Evolutionary conservation across 2,888 invertebrate species (phyloP), one percentile per base, ranked within the genome.

Genomic region (Eupeodes latifasciatus): DNA sequence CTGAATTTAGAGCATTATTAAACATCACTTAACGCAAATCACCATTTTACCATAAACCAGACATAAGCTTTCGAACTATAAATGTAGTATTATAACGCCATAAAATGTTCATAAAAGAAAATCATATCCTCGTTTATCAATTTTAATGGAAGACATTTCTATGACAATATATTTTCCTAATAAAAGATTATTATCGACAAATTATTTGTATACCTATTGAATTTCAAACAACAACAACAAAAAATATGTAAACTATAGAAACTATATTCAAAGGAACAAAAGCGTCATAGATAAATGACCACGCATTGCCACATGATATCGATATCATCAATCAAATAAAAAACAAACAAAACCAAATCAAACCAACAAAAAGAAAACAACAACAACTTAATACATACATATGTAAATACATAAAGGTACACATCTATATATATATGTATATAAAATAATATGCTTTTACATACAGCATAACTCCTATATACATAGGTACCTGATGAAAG

Each of bases 311-410:
- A 16, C n/a, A 14, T 67, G 51, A 36, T 34, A 67, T 71, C 55
- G 12, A 72, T 81, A 71, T 77, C 81, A 85, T 81, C 81, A 85
- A 85, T 85, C 85, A 85, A 72, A 51, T 53, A 64, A 72, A 57
- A 69, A 40, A 49, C 5, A 49, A 53, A 51, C 1, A 4, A 51
- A 53, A 71, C 6, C 36, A 16, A 69, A 27, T 27, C 27, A 69
- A 40, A 49, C 5, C 49, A 53, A 51, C 1, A 4, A 51, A 53
- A 71, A 7, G n/a, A 16, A 69, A 44, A 40, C 16, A 27, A 49
- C 47, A 64, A 47, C 47, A 34, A 7, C 44, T 19, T 10, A 16
- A 57, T 4, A 53, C 16, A 57, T 4, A 53, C 16, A 57, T 27
- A 57, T 47, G 47, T 47, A 47, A 12, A 12, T 47, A 47, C 47